Evolutionary conservation across 2,113 vertebrate genomes (phyloP).

Genomic region (Microcebus tavaratra): DNA sequence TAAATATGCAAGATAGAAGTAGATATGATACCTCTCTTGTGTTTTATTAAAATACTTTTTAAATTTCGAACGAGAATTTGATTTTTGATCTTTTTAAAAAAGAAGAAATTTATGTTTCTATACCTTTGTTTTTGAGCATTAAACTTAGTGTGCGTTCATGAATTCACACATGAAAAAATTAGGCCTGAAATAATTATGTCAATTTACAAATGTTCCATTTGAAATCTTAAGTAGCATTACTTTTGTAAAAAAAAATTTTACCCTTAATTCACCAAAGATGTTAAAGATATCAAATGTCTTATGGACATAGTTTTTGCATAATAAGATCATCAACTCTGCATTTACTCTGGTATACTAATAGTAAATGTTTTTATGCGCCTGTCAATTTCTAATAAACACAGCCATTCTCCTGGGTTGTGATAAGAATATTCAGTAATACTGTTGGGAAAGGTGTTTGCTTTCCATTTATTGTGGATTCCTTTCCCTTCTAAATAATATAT

Average conservation of each 20-base stretch:
- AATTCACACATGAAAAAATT: background rate
- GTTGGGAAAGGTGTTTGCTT: background rate
- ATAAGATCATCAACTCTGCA: background rate
- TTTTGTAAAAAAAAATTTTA: background rate
- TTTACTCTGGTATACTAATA: background rate
- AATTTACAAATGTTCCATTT: background rate
- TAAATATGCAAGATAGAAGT: background rate
- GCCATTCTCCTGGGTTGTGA: background rate
- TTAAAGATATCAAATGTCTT: background rate
- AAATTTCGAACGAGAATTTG: background rate
- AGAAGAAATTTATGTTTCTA: background rate
- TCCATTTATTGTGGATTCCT: background rate
- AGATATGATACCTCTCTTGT: background rate
- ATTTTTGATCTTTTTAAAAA: background rate
- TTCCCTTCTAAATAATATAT: slow-evolving; percentile 13
- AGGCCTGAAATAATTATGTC: background rate
- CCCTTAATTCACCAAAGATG: background rate
- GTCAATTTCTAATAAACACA: background rate
- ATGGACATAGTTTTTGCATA: background rate
- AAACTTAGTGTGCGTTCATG: background rate
- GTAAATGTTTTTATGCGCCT: background rate
- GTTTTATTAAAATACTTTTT: background rate
- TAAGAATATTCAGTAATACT: background rate
- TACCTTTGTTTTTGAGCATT: background rate
- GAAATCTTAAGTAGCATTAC: background rate